phyloP scores from a whole-genome alignment of 2,888 invertebrate genomes.

The Campoplex capitator region DNA sequence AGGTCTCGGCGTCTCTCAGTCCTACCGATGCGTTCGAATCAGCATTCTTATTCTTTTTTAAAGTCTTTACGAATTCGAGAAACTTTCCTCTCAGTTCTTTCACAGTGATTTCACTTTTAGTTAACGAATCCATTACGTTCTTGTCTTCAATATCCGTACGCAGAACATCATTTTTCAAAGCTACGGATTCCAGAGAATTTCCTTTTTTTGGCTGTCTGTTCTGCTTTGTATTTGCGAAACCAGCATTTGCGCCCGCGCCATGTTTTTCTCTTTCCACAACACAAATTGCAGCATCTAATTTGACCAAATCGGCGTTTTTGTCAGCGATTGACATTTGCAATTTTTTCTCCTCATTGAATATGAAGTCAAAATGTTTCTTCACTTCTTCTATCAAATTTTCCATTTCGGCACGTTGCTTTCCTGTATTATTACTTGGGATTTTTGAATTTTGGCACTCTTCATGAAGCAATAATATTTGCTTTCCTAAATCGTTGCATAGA shows the following conservation, averaged over 20 bases:
- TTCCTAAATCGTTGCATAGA: slow-evolving; percentile 71
- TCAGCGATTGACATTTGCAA: slow-evolving; percentile 70
- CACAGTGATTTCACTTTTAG: slow-evolving; percentile 72
- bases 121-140: slow-evolving; percentile 54
- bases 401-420: slow-evolving; percentile 73
- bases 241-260: slow-evolving; percentile 68
- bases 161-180: slow-evolving; percentile 71
- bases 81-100: slow-evolving; percentile 70
- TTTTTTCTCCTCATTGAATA: slow-evolving; percentile 71
- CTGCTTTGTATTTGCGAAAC: slow-evolving; percentile 65
- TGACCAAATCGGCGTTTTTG: slow-evolving; percentile 73
- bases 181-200: slow-evolving; percentile 68
- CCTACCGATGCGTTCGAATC: not conserved
- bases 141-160: slow-evolving; percentile 63
- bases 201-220: slow-evolving; percentile 67
- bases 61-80: slow-evolving; percentile 49
- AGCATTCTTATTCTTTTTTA: slow-evolving; percentile 30
- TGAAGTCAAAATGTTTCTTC: slow-evolving; percentile 70
- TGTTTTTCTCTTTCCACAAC: slow-evolving; percentile 72
- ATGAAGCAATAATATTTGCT: slow-evolving; percentile 70
- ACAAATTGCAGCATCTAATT: slow-evolving; percentile 68
- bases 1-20: slow-evolving; percentile 70
- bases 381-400: slow-evolving; percentile 85
- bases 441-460: slow-evolving; percentile 74
- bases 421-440: slow-evolving; percentile 72